Evolutionary conservation across 2,888 invertebrate genomes (phyloP).

Genomic region (Microdon myrmicae): DNA sequence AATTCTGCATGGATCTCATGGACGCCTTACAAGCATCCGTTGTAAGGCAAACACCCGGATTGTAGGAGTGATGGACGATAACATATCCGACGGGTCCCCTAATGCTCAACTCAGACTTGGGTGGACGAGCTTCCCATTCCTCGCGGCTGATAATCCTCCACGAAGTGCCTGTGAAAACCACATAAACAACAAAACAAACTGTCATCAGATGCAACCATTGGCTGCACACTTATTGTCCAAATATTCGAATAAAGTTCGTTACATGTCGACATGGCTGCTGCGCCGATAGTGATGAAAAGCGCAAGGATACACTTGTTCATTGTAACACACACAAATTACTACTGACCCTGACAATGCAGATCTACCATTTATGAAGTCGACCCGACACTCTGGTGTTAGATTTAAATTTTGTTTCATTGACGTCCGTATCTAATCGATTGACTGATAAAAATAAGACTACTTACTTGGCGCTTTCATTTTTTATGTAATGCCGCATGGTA

Average conservation of each 20-base stretch:
- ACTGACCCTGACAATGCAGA: constrained; percentile 26
- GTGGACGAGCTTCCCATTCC: constrained; percentile 70
- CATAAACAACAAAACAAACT: constrained; percentile 45
- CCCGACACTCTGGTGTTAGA: background rate
- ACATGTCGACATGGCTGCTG: constrained; percentile 30
- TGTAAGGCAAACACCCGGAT: constrained; percentile 69
- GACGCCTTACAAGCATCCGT: constrained; percentile 67
- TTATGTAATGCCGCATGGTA: too few relatives aligned
- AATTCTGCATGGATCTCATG: constrained; percentile 73
- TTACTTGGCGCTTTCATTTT: too few relatives aligned
- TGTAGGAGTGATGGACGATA: constrained; percentile 76
- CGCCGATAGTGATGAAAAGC: constrained; percentile 18
- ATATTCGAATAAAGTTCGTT: constrained; percentile 26
- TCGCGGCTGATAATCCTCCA: constrained; percentile 63
- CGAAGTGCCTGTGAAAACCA: constrained; percentile 24
- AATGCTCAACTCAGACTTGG: constrained; percentile 63
- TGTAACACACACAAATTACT: constrained; percentile 23
- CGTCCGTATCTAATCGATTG: constrained; percentile 37
- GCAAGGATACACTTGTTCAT: constrained; percentile 41
- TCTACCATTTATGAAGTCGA: constrained; percentile 1
- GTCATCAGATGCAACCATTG: constrained; percentile 27
- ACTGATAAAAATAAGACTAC: constrained; percentile 18
- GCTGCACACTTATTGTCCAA: constrained; percentile 5
- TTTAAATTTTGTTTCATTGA: constrained; percentile 7
- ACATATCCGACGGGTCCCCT: constrained; percentile 71